Percentiles rank a stretch among this genome's conserved stretches.
Conservation (phyloP, 1,140 invertebrate species). For the Matsumurasca onukii region DNA sequence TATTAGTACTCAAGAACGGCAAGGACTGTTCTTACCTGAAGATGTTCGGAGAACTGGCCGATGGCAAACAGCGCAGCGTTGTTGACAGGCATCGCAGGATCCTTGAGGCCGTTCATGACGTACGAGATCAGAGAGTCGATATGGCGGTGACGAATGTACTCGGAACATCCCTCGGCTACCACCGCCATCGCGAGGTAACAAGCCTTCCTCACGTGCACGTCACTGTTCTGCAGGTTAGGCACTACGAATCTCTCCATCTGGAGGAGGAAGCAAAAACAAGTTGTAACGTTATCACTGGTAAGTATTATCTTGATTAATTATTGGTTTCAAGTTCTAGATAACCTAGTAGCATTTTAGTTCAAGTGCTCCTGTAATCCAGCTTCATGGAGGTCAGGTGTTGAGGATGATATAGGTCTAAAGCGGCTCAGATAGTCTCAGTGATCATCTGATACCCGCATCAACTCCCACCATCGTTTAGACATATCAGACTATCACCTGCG, state of each 20-base stretch:
- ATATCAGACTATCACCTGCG: too few relatives aligned
- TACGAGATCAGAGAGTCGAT: slow-evolving; percentile 67
- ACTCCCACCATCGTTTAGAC: too few relatives aligned
- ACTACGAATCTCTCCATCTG: slow-evolving; percentile 56
- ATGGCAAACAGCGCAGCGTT: slow-evolving; percentile 78
- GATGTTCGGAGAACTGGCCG: slow-evolving; percentile 78
- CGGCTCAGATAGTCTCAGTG: too few relatives aligned
- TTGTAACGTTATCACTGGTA: background rate
- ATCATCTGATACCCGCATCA: too few relatives aligned
- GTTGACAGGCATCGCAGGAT: slow-evolving; percentile 60
- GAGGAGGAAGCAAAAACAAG: background rate
- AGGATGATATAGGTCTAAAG: too few relatives aligned
- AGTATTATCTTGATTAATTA: too few relatives aligned
- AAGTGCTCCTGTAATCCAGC: too few relatives aligned
- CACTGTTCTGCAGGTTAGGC: slow-evolving; percentile 57
- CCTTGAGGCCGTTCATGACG: slow-evolving; percentile 68
- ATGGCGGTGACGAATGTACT: slow-evolving; percentile 71
- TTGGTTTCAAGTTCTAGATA: too few relatives aligned
- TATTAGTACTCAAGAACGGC: too few relatives aligned
- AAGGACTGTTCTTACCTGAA: slow-evolving; percentile 69
- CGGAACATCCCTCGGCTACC: slow-evolving; percentile 77
- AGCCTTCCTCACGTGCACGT: slow-evolving; percentile 64
- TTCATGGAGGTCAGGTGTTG: too few relatives aligned
- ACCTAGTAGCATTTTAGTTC: too few relatives aligned
- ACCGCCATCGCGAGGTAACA: slow-evolving; percentile 73